Base-by-base conservation (phyloP, 1,140 invertebrate species). In the Brachionus rubens region DNA sequence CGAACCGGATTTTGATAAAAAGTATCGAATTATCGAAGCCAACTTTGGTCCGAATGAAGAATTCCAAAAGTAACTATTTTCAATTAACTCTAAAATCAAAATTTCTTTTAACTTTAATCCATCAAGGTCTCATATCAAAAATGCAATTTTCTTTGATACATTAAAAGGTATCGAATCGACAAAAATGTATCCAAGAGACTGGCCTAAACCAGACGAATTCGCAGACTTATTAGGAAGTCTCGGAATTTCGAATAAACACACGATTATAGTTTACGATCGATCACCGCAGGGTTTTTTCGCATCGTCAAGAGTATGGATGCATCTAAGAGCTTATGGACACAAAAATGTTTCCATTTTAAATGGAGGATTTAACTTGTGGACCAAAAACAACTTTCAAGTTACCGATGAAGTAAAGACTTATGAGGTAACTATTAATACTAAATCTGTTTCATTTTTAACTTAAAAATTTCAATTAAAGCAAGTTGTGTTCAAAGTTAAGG, bases 331-430 rank as follows among this genome's bases (percentile, higher is more conserved):
- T 76, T 47, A 40, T 50, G 79, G 80, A 16, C 77, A 79, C 28
- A 33, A 78, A 7, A 77, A 67, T 5, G 78, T 81, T 7, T 79
- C 78, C 3, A 72, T 81, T 41, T 62, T 81, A 36, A 75, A 80
- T 70, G 80, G 80, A 9, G 80, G 80, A 14, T 56, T 78, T 9
- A 52, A 77, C 30, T 75, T 77, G 75, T 81, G 80, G 80, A 10
- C 26, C 6, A 50, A 48, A 14, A 68, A 48, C 47, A 68, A 68
- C 10, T 47, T 28, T 68, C n/a, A 47, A 16, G 14, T 68, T 30
- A 48, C 28, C 21, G 19, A 4, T 40, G 26, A 48, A 52, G 50
- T 50, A 21, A 72, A 41, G n/a, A 54, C 9, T 9, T 72, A 14
- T 41, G 12, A 26, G 24, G 68, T 68, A 47, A 19, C 12, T 12